Percentiles rank a stretch among this genome's conserved stretches.
These are phyloP conservation scores for Palaemon carinicauda DNA, from an alignment of 1,140 invertebrate genomes.

Conservation along the genomic window DNA sequence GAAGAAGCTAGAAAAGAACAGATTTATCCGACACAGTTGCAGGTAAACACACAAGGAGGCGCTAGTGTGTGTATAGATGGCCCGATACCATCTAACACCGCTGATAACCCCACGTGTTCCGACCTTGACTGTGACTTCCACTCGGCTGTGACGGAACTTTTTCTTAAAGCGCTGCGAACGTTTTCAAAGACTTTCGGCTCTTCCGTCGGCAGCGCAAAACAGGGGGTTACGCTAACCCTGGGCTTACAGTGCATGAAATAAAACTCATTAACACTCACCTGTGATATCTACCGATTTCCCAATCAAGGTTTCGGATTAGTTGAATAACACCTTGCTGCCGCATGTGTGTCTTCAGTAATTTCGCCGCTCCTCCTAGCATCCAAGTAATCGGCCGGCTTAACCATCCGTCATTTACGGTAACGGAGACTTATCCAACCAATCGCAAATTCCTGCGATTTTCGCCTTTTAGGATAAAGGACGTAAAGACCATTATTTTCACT, in stretches of 20 bases:
- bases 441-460: not conserved
- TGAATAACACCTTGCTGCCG: constrained; percentile 36
- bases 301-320: not conserved
- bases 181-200: not conserved
- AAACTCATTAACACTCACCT: no score
- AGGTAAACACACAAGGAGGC: constrained; percentile 47
- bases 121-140: constrained; percentile 19
- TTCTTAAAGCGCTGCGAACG: not conserved
- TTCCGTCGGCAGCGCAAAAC: no score
- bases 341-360: constrained; percentile 38
- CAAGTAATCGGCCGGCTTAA: constrained; percentile 20
- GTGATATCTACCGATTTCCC: no score
- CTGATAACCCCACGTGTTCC: constrained; percentile 34
- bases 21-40: constrained; percentile 25
- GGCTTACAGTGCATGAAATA: no score
- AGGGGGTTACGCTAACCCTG: no score
- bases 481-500: not conserved
- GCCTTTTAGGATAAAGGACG: not conserved
- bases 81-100: constrained; percentile 41
- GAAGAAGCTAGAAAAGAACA: no score
- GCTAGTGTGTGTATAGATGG: constrained; percentile 33
- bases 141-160: not conserved
- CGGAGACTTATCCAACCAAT: not conserved
- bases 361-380: constrained; percentile 21
- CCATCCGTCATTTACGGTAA: constrained; percentile 17